Conservation (phyloP, 2,888 invertebrate species). For the Perdita meconis region DNA sequence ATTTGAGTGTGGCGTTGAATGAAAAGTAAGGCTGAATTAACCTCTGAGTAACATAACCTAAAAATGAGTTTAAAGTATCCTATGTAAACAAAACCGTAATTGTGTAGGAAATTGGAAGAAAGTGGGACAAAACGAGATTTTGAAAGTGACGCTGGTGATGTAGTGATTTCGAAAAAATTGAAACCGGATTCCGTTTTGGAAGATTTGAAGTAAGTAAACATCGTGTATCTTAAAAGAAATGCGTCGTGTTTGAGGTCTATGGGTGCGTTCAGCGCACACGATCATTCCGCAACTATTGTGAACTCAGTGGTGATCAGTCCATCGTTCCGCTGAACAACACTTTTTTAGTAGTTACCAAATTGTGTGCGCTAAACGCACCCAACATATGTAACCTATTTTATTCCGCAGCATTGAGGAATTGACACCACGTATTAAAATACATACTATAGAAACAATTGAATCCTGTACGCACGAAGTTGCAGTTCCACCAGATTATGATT, state of each 20-base stretch:
- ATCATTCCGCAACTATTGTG: too few species aligned
- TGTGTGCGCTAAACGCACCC: too few species aligned
- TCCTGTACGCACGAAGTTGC: slow-evolving; percentile 99
- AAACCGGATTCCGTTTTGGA: slow-evolving; percentile 77
- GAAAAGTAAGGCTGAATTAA: slow-evolving; percentile 53
- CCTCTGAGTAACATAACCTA: slow-evolving; percentile 37
- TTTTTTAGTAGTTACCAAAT: too few species aligned
- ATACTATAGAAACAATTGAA: slow-evolving; percentile 94
- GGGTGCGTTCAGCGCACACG: too few species aligned
- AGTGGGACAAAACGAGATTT: slow-evolving; percentile 67
- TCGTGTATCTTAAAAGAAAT: too few species aligned
- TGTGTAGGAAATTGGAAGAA: slow-evolving; percentile 52
- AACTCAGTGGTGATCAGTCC: too few species aligned
- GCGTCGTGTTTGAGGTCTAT: too few species aligned
- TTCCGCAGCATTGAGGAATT: slow-evolving; percentile 89
- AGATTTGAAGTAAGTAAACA: slow-evolving; percentile 79
- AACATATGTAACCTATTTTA: too few species aligned
- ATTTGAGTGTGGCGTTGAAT: slow-evolving; percentile 32
- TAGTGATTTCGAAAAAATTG: slow-evolving; percentile 70
- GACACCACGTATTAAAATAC: slow-evolving; percentile 93
- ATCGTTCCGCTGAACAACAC: too few species aligned
- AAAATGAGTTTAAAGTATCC: background rate
- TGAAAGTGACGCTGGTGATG: slow-evolving; percentile 60
- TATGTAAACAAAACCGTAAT: slow-evolving; percentile 11
- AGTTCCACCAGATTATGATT: slow-evolving; percentile 94